Conservation (phyloP, 2,888 invertebrate species). For the Campaea margaritaria region DNA sequence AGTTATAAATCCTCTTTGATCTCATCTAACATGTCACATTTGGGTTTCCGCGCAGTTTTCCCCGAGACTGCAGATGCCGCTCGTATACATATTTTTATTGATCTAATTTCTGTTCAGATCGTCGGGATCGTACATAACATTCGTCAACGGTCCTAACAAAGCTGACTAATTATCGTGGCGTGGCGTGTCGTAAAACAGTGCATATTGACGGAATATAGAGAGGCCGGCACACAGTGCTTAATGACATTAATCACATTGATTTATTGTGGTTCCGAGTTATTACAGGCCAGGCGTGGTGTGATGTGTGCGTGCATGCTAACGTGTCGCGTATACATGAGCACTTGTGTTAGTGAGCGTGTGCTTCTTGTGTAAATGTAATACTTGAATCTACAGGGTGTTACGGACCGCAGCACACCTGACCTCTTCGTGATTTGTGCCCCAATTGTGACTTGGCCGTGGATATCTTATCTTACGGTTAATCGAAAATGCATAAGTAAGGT, state of each 20-base stretch:
- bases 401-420: slow-evolving; percentile 52
- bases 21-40: slow-evolving; percentile 69
- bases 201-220: slow-evolving; percentile 86
- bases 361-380: slow-evolving; percentile 79
- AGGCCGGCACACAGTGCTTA: slow-evolving; percentile 85
- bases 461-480: slow-evolving; percentile 23
- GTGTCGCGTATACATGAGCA: slow-evolving; percentile 49
- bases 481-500: slow-evolving; percentile 15
- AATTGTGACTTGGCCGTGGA: slow-evolving; percentile 26
- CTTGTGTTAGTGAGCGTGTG: slow-evolving; percentile 58
- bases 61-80: slow-evolving; percentile 52
- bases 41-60: slow-evolving; percentile 52
- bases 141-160: slow-evolving; percentile 81
- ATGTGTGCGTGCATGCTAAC: slow-evolving; percentile 67
- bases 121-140: slow-evolving; percentile 62
- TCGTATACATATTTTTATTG: slow-evolving; percentile 64
- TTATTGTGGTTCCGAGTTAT: slow-evolving; percentile 86
- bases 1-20: slow-evolving; percentile 78
- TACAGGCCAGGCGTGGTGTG: slow-evolving; percentile 76
- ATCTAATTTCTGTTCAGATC: slow-evolving; percentile 61
- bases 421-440: slow-evolving; percentile 24
- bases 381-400: slow-evolving; percentile 69
- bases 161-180: slow-evolving; percentile 84
- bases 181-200: slow-evolving; percentile 85
- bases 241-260: slow-evolving; percentile 86